Evolutionary conservation across 92 coral and sea anemone species (phyloP).

Genomic region (Pocillopora grandis): DNA sequence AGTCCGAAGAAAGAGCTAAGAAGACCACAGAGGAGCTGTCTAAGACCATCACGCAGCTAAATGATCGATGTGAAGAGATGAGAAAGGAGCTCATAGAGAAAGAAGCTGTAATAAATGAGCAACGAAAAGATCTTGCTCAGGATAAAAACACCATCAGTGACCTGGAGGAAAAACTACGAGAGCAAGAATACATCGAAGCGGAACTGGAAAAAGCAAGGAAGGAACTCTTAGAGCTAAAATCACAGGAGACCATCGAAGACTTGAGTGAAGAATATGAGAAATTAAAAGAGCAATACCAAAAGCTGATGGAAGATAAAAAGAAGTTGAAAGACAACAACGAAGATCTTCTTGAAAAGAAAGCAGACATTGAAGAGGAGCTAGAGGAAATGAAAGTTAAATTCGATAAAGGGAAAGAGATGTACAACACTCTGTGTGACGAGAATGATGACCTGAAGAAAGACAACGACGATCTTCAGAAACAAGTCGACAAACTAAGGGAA

Average conservation of each 20-base stretch:
- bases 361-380: constrained; percentile 52
- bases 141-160: constrained; percentile 45
- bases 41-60: constrained; percentile 52
- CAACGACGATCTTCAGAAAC: constrained; percentile 69
- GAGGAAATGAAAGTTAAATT: constrained; percentile 49
- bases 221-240: constrained; percentile 17
- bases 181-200: constrained; percentile 28
- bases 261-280: constrained; percentile 26
- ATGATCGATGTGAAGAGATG: constrained; percentile 66
- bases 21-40: constrained; percentile 51
- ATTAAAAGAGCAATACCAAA: constrained; percentile 14
- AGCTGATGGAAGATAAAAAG: constrained; percentile 19
- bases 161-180: constrained; percentile 48
- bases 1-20: constrained; percentile 44
- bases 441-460: constrained; percentile 68
- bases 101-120: constrained; percentile 55
- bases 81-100: constrained; percentile 68
- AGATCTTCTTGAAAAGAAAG: constrained; percentile 41
- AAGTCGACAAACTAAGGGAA: constrained; percentile 69
- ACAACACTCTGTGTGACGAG: constrained; percentile 57
- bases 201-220: constrained; percentile 24
- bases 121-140: constrained; percentile 50
- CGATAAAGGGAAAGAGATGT: constrained; percentile 62
- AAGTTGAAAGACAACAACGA: constrained; percentile 34
- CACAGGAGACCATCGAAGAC: constrained; percentile 8